phyloP scores from a whole-genome alignment of 2,797 vertebrate species.

The Acipenser transmontanus region DNA sequence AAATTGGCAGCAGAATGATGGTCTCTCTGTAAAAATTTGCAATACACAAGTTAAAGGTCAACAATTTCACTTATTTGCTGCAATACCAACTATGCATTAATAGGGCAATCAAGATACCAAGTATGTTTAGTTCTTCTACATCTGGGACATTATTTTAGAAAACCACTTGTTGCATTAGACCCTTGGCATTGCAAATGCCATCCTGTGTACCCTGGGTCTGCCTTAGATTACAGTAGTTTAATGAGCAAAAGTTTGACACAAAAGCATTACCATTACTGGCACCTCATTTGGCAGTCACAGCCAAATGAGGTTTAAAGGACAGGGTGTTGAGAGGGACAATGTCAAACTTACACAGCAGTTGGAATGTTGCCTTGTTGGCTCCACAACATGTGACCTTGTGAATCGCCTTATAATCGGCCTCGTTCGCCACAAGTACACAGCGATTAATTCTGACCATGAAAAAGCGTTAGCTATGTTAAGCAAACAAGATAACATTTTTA shows the following conservation, averaged over 20 bases:
- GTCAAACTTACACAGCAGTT: not conserved
- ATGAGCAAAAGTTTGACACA: not conserved
- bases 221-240: not conserved
- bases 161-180: constrained; percentile 12
- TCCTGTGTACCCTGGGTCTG: not conserved
- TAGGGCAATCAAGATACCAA: too few species aligned
- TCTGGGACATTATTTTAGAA: constrained; percentile 6
- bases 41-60: too few species aligned
- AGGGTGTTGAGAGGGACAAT: not conserved
- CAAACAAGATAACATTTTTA: constrained; percentile 6
- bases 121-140: too few species aligned
- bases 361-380: not conserved
- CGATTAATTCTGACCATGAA: not conserved
- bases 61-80: too few species aligned
- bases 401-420: not conserved
- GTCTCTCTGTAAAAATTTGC: too few species aligned
- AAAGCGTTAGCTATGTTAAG: constrained; percentile 4
- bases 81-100: too few species aligned
- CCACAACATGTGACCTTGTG: not conserved
- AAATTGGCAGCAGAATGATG: too few species aligned
- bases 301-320: constrained; percentile 10
- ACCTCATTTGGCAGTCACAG: constrained; percentile 10
- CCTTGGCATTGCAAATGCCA: not conserved
- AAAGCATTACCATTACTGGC: not conserved
- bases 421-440: not conserved